Evolutionary conservation across 2,113 vertebrate species (phyloP), one percentile per base, ranked within the genome.

Genomic region (Antechinus stuartii): DNA sequence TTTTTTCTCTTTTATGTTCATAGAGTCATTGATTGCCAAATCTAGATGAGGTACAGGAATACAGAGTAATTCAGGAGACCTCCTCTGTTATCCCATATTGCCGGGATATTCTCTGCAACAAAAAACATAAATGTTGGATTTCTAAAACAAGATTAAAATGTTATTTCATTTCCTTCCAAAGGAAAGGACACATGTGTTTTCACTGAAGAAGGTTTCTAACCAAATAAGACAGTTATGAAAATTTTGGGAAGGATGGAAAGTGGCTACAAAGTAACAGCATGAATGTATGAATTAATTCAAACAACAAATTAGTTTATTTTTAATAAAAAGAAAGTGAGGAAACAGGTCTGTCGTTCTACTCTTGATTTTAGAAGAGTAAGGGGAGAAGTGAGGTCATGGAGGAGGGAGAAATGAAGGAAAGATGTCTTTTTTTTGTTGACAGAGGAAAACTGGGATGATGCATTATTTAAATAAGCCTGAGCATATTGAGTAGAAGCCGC

Each of bases 101-200:
- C 91, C n/a, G 91, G 61, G 76, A 61, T 91, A 26, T 93, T 94
- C 94, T 57, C 4, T 50, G 50, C 90, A 91, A 47, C 30, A 50
- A 4, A 24, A 1, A 7, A 46, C 90, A 92, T 53, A 93, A 92
- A 95, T 95, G 42, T 54, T 95, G 89, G 55, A 49, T 96, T 97
- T 95, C 91, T 94, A 52, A 96, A 96, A 90, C 9, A 91, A 95
- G 93, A 96, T 76, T 92, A 47, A 94, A 94, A 52, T 89, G 25
- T 97, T 97, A 53, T 91, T 98, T 91, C 49, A 4, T 97, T 97
- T 98, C 94, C 97, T 97, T 98, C 68, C 52, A 97, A 98, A 98
- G 95, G 2, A 0, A 91, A 95, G 55, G 49, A 91, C 95, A 90
- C 94, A 24, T 7, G 0, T 0, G 0, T 96, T 98, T 97, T 96